These are phyloP conservation scores for Onychostoma macrolepis DNA, from an alignment of 2,113 vertebrate species.

Conservation along the genomic window DNA sequence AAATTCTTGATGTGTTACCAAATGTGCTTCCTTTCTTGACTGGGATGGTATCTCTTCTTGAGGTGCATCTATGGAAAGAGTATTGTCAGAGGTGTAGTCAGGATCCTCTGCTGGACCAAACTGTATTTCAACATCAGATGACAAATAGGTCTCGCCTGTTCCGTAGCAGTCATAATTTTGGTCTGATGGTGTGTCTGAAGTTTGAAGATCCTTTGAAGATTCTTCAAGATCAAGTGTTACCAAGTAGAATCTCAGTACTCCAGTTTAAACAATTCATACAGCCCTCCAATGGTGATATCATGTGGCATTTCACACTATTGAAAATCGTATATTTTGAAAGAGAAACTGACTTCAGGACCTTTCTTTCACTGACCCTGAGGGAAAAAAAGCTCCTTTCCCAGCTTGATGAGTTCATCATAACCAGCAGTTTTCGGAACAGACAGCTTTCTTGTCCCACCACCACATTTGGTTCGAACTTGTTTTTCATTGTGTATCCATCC, in stretches of 20 bases:
- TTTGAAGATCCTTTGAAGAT: neutral
- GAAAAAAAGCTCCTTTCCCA: constrained; percentile 9
- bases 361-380: neutral
- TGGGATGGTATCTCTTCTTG: constrained; percentile 14
- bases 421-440: neutral
- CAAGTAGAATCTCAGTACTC: neutral
- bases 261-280: neutral
- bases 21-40: neutral
- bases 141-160: neutral
- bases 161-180: neutral
- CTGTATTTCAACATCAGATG: neutral
- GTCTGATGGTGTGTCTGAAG: constrained; percentile 5
- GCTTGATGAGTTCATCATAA: constrained; percentile 4
- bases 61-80: neutral
- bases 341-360: neutral
- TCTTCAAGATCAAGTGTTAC: neutral
- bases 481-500: constrained; percentile 30
- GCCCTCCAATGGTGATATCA: neutral
- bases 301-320: constrained; percentile 10
- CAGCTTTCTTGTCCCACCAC: constrained; percentile 12
- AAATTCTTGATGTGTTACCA: neutral
- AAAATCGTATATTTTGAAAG: neutral
- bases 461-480: neutral
- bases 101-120: constrained; percentile 3
- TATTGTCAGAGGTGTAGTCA: neutral